Conservation (phyloP, 2,113 vertebrate species). For the Colistium nudipinnis region DNA sequence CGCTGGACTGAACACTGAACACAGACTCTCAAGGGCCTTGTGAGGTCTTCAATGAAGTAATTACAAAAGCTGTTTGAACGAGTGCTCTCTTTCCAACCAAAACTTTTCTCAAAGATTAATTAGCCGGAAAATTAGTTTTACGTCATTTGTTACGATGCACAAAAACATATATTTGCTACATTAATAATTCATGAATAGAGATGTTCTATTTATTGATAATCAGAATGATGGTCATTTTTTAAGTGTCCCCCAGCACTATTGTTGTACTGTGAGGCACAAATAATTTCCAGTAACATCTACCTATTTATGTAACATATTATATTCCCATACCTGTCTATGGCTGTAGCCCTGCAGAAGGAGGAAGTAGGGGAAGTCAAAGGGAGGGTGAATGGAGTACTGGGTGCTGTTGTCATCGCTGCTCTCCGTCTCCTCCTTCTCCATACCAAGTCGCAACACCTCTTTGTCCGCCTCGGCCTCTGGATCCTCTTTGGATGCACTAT, state of each 20-base stretch:
- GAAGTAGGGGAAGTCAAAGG: slow-evolving; percentile 84
- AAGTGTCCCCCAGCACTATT: no score
- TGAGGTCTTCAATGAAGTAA: not conserved
- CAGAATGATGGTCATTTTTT: no score
- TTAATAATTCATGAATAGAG: no score
- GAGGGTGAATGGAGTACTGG: slow-evolving; percentile 82
- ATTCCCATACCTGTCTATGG: slow-evolving; percentile 72
- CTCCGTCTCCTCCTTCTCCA: slow-evolving; percentile 84
- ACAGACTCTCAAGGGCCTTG: not conserved
- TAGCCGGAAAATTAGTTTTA: not conserved
- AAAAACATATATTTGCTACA: not conserved
- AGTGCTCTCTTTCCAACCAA: not conserved
- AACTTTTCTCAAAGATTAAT: not conserved
- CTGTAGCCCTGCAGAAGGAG: slow-evolving; percentile 83
- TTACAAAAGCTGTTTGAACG: not conserved
- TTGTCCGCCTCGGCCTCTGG: slow-evolving; percentile 73
- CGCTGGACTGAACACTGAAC: not conserved
- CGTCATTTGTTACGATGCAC: not conserved
- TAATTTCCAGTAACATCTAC: not conserved
- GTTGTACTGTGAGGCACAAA: no score
- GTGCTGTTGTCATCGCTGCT: slow-evolving; percentile 83
- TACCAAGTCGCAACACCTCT: slow-evolving; percentile 67
- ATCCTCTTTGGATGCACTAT: slow-evolving; percentile 61
- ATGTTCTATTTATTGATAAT: no score
- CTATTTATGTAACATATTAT: no score